A percentile compares a stretch with the other conserved stretches of the same genome.
Conservation (phyloP, 2,113 vertebrate species). For the Capricornis sumatraensis region DNA sequence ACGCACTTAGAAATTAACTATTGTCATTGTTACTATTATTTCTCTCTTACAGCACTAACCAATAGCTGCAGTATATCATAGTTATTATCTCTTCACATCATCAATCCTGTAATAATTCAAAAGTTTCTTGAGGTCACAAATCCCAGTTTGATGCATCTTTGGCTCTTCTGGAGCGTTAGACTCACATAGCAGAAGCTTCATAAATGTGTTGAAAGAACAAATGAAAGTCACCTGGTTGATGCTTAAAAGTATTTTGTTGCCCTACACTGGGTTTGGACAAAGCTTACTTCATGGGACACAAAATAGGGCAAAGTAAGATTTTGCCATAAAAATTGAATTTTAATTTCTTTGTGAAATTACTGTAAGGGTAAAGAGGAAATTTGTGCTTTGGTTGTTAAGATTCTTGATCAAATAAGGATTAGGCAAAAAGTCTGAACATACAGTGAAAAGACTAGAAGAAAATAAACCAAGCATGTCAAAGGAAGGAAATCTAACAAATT, state of each 20-base stretch:
- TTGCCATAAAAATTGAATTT: not conserved
- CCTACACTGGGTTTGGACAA: not conserved
- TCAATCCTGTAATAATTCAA: not conserved
- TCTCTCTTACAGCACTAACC: not conserved
- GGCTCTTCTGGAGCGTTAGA: not conserved
- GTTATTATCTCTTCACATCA: not conserved
- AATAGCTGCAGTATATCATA: not conserved
- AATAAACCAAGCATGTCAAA: not conserved
- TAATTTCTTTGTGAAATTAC: not conserved
- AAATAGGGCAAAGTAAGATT: not conserved
- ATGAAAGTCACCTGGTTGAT: not conserved
- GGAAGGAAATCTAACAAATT: not conserved
- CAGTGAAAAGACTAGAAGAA: not conserved
- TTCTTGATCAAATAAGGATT: slow-evolving; percentile 15
- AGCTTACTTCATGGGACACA: not conserved
- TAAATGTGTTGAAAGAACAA: not conserved
- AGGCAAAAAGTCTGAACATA: not conserved
- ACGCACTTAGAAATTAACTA: not conserved
- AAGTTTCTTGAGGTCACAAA: not conserved
- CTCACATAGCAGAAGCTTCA: not conserved
- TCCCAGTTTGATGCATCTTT: not conserved
- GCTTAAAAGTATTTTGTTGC: not conserved
- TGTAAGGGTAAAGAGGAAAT: not conserved
- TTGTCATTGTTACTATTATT: not conserved
- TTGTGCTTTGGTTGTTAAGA: not conserved